phyloP scores from a whole-genome alignment of 2,888 invertebrate genomes.

The Dendrolimus pini region DNA sequence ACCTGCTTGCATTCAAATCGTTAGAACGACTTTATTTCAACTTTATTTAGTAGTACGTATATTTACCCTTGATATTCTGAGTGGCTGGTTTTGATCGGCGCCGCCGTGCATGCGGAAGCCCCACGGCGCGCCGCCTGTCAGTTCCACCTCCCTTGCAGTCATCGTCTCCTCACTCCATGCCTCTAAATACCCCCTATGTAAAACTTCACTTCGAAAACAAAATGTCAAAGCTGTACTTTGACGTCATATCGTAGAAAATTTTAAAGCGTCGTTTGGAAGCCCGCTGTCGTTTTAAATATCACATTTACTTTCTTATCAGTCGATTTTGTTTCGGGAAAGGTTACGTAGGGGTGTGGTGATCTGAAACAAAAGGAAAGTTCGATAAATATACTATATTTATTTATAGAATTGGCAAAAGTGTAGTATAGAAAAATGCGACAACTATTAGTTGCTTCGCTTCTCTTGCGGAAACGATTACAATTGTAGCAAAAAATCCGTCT shows the following conservation, averaged over 20 bases:
- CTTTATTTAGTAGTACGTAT: neutral
- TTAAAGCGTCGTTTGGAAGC: slow-evolving; percentile 46
- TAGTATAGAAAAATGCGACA: neutral
- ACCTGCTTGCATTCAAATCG: neutral
- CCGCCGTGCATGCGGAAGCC: slow-evolving; percentile 94
- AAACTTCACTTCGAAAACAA: slow-evolving; percentile 22
- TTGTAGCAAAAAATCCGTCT: too few relatives aligned
- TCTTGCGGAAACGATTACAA: too few relatives aligned
- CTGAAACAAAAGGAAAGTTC: slow-evolving; percentile 39
- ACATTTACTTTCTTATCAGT: slow-evolving; percentile 39
- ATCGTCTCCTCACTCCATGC: slow-evolving; percentile 68
- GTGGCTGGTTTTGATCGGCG: slow-evolving; percentile 84
- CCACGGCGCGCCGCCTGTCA: slow-evolving; percentile 91
- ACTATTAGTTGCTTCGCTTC: too few relatives aligned
- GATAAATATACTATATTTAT: neutral
- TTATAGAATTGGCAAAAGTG: neutral
- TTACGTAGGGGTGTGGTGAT: slow-evolving; percentile 20
- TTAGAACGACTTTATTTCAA: neutral
- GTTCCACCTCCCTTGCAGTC: slow-evolving; percentile 83
- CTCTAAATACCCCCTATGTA: slow-evolving; percentile 25
- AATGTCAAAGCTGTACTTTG: slow-evolving; percentile 26
- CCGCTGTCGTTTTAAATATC: slow-evolving; percentile 37
- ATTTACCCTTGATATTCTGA: slow-evolving; percentile 88
- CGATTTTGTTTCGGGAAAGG: slow-evolving; percentile 21
- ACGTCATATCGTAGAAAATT: slow-evolving; percentile 25